Base-by-base conservation (phyloP, 2,113 vertebrate genomes). In the Aegithalos caudatus region DNA sequence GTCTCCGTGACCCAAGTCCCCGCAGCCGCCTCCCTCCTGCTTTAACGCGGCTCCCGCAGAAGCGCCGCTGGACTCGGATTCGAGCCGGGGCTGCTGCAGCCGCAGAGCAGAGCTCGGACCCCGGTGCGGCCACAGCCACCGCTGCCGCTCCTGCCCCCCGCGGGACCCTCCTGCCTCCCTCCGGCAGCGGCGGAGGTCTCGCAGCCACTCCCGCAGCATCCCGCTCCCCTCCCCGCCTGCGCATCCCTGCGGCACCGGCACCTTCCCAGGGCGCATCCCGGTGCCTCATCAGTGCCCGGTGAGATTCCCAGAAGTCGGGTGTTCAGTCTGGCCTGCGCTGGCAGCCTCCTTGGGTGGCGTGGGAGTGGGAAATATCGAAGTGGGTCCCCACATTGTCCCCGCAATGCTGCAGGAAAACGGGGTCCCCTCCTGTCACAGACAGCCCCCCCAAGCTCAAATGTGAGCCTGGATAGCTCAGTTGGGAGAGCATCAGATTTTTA, bases 21-120 rank as follows among this genome's bases (percentile, higher is more conserved):
- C 3, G 50, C 57, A 44, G 44, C 58, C 35, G 14, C 73, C 66
- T 62, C 44, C 10, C 33, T 54, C 48, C n/a, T 3, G 21, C 37
- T 29, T 6, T 10, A 53, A 9, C 27, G 21, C 57, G 45, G 67
- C 70, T 65, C 29, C 44, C 6, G 58, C 35, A 4, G 3, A 22
- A 57, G 50, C 42, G 25, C 51, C 0, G 85, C 85, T 50, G 98
- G 95, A 96, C 97, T 97, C 96, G 97, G 97, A 97, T 97, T 97
- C 96, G 96, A 98, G 95, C 97, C 96, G 97, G 96, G 96, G 97
- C 97, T 97, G 97, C 98, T 98, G 98, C 97, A 91, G 78, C 27
- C 28, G 1, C 42, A 97, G 98, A 97, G 97, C 98, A 97, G 98
- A 64, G 81, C 48, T 4, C 40, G 57, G 69, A 15, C 8, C 79